These are phyloP conservation scores for Quiscalus mexicanus DNA, from an alignment of 2,113 vertebrate genomes.

Conservation along the genomic window DNA sequence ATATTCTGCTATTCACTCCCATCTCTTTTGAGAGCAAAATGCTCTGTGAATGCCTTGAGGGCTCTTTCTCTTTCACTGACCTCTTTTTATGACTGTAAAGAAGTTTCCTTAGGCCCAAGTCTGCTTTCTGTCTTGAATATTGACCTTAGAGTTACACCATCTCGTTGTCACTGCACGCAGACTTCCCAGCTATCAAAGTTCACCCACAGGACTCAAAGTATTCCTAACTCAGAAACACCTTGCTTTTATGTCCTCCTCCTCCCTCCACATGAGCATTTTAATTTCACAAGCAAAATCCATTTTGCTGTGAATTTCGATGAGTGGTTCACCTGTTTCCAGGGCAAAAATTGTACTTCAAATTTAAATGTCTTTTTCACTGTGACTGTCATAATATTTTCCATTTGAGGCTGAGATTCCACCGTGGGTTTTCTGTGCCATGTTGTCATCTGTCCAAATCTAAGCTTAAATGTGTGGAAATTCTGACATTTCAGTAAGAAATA, in stretches of 20 bases:
- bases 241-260: constrained; percentile 2
- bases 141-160: constrained; percentile 53
- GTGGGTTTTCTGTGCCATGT: constrained; percentile 60
- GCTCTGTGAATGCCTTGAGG: not conserved
- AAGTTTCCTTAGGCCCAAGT: constrained; percentile 40
- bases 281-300: constrained; percentile 5
- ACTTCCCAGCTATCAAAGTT: constrained; percentile 56
- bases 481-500: constrained; percentile 46
- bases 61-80: constrained; percentile 37
- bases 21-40: constrained; percentile 27
- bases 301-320: not conserved
- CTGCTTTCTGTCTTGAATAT: constrained; percentile 45
- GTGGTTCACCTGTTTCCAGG: constrained; percentile 55
- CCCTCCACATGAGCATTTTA: not conserved
- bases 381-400: constrained; percentile 61
- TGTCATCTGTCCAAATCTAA: constrained; percentile 34
- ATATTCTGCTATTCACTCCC: constrained; percentile 24
- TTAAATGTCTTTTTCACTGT: constrained; percentile 53
- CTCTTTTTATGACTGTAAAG: constrained; percentile 54
- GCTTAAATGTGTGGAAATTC: constrained; percentile 57
- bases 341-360: constrained; percentile 42
- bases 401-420: constrained; percentile 50
- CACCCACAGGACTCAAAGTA: constrained; percentile 35
- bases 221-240: constrained; percentile 26
- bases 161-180: not conserved